Evolutionary conservation across 1,140 invertebrate genomes (phyloP).

Genomic region (Zelostemma sp.): DNA sequence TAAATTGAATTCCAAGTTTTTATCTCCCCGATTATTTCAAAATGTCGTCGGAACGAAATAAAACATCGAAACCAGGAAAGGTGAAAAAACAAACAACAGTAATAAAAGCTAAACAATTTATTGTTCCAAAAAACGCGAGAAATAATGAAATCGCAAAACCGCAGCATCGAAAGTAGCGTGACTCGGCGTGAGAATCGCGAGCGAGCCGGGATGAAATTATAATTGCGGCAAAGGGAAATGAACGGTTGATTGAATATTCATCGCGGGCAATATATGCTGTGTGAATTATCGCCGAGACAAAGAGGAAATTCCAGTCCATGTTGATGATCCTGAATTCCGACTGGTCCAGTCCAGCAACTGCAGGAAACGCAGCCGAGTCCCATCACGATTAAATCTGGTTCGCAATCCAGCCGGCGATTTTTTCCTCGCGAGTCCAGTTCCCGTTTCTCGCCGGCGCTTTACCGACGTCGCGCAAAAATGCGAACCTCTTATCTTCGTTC

Average conservation of each 20-base stretch:
- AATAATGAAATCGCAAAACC: too few relatives aligned
- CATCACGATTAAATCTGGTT: conserved; percentile 42
- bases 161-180: too few relatives aligned
- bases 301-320: conserved; percentile 55
- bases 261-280: conserved; percentile 24
- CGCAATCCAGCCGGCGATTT: conserved; percentile 40
- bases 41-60: too few relatives aligned
- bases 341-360: conserved; percentile 36
- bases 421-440: conserved; percentile 51
- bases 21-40: too few relatives aligned
- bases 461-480: conserved; percentile 39
- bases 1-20: too few relatives aligned
- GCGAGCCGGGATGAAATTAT: background rate
- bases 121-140: too few relatives aligned
- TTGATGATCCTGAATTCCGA: conserved; percentile 29
- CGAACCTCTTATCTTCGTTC: conserved; percentile 20
- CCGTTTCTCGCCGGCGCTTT: conserved; percentile 44
- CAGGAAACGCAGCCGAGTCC: conserved; percentile 41
- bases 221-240: conserved; percentile 3
- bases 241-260: conserved; percentile 40
- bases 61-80: too few relatives aligned
- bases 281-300: conserved; percentile 47
- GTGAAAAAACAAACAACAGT: too few relatives aligned
- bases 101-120: too few relatives aligned
- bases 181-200: background rate